Base-by-base conservation (phyloP, 2,113 vertebrate genomes). In the Anser cygnoides region DNA sequence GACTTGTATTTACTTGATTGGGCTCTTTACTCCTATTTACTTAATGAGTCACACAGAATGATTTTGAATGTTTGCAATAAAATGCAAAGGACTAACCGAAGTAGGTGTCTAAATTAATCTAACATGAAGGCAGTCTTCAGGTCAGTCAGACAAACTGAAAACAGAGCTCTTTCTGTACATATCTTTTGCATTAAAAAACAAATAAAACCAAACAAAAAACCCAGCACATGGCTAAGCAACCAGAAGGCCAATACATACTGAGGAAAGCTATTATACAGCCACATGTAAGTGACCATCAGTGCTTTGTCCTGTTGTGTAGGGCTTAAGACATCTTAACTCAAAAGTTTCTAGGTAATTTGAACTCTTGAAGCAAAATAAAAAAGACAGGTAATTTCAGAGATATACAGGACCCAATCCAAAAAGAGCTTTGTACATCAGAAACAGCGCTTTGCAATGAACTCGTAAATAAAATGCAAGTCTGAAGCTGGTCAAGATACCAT, bases 311-410 rank as follows among this genome's bases (percentile, higher is more conserved):
- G 22, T 13, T 35, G 25, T 35, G 4, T 29, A 77, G 20, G 41
- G 21, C 26, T 82, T 92, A 82, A 84, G 19, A n/a, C 11, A 72
- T 13, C 13, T 59, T 84, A 58, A 73, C 50, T 77, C 43, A 88
- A 76, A 90, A 89, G 43, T 44, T 84, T 62, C 54, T 50, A 63
- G 55, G 70, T 43, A 78, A 65, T 87, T 86, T 89, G 66, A 89
- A 79, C 35, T 87, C 73, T 76, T 87, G 84, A 93, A 92, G 71
- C n/a, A 94, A 94, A 97, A 87, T 39, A 89, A 26, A 70, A 49
- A 88, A 76, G 93, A 92, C 74, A 95, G 86, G 80, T 75, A 82
- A 96, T 94, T 95, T 93, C 84, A 89, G 92, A 95, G 89, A 95
- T 89, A 93, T 79, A 92, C 54, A 93, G 73, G 80, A 92, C 58